Conservation (phyloP, 2,797 vertebrate genomes). For the Rhinella marina region DNA sequence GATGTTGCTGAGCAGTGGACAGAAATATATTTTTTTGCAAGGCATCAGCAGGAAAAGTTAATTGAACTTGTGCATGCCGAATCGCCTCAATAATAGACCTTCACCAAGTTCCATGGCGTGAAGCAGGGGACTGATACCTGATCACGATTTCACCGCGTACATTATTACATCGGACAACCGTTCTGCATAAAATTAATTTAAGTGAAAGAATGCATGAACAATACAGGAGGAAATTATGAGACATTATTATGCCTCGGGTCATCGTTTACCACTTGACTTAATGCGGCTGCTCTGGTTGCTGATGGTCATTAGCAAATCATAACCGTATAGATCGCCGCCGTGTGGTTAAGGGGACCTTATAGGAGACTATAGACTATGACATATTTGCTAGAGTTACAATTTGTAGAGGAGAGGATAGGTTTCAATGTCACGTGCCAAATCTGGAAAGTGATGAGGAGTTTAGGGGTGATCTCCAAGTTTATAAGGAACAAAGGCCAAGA, state of each 20-base stretch:
- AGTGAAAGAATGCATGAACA: constrained; percentile 34
- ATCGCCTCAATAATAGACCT: constrained; percentile 28
- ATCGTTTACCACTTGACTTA: constrained; percentile 15
- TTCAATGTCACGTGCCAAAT: too few species aligned
- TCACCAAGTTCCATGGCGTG: neutral
- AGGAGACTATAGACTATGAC: neutral
- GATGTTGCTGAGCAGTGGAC: neutral
- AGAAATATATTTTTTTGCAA: constrained; percentile 20
- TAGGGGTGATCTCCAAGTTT: too few species aligned
- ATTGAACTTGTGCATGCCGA: constrained; percentile 28
- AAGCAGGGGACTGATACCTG: constrained; percentile 8
- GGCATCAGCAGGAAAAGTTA: constrained; percentile 20
- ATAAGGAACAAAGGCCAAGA: too few species aligned
- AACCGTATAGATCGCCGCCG: neutral
- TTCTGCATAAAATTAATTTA: constrained; percentile 48
- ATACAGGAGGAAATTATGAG: constrained; percentile 36
- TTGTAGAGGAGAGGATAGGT: too few species aligned
- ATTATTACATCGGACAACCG: constrained; percentile 26
- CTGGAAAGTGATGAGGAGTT: too few species aligned
- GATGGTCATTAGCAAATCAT: constrained; percentile 24
- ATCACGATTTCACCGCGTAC: constrained; percentile 17
- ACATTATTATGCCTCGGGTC: constrained; percentile 19
- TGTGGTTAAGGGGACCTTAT: neutral
- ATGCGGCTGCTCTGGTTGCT: constrained; percentile 10
- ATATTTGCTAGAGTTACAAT: neutral